Evolutionary conservation across 2,888 invertebrate species (phyloP), one percentile per base, ranked within the genome.

Genomic region (Aproaerema taeniolella): DNA sequence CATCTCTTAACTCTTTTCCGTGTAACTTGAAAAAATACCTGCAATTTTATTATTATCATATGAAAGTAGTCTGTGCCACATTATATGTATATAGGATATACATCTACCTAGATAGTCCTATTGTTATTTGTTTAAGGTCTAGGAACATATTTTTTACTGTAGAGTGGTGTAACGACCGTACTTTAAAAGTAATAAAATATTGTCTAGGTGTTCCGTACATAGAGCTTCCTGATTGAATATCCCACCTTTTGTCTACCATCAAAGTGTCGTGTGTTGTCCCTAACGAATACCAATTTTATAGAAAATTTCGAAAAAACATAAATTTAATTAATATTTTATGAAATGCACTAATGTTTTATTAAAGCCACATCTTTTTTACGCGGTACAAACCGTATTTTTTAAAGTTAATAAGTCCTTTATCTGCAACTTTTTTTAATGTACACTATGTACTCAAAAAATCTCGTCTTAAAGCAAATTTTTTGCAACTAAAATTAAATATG

Each of bases 51-150:
- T 41, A 50, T 48, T 50, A 51, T n/a, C n/a, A n/a, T n/a, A 52
- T 49, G 48, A 56, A 58, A 55, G 68, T 82, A 81, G 81, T 67
- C 71, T 72, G 83, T 85, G 83, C 85, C 85, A 85, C 82, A 72
- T 71, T 33, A 26, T 63, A 67, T 79, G 70, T 77, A 74, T 70
- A 69, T 73, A 66, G 58, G 59, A 69, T 69, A 77, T 73, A 75
- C 75, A 75, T 75, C 62, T 76, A 65, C 65, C 53, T 79, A 81
- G 81, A 73, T 81, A 79, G 67, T 67, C 54, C 53, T 73, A 80
- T 75, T 81, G 79, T 82, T 81, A 72, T 79, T 71, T 63, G 60
- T 70, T 72, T 67, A 64, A 76, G 67, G 72, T 61, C 58, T 74
- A 77, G 71, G 53, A 55, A 58, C 67, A 63, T 70, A 66, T 70